Conservation (phyloP, 2,797 vertebrate genomes). For the Gallinago stenura region DNA sequence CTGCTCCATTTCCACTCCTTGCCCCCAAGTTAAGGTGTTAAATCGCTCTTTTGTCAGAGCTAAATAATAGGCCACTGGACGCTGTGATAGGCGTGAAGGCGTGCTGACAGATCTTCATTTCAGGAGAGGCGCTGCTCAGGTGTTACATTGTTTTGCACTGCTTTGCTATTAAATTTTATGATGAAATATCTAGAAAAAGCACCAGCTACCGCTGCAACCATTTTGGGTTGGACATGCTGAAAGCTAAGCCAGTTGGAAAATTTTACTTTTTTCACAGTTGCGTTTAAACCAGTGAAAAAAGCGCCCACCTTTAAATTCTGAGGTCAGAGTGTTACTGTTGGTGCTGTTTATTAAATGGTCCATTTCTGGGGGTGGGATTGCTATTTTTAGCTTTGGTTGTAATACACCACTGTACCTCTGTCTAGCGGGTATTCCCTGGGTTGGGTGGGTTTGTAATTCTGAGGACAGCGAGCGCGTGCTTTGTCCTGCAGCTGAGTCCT, state of each 20-base stretch:
- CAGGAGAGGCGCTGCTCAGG: background rate
- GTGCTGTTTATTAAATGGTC: background rate
- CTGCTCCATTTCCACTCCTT: slow-evolving; percentile 16
- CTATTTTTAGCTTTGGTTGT: background rate
- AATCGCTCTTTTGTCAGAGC: slow-evolving; percentile 30
- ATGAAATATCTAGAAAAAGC: background rate
- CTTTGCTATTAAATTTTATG: background rate
- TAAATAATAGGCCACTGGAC: background rate
- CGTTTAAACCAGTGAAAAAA: background rate
- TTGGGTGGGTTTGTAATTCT: background rate
- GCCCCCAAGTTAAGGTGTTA: slow-evolving; percentile 40
- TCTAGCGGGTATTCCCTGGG: background rate
- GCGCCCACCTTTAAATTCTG: background rate
- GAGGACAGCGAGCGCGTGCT: accelerated
- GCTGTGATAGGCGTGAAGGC: background rate
- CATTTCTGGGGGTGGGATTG: background rate
- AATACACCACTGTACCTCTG: background rate
- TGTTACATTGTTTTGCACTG: background rate
- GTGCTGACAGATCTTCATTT: background rate
- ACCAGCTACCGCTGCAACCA: background rate
- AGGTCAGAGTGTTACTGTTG: background rate
- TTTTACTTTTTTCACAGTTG: background rate
- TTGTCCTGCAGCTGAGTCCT: background rate
- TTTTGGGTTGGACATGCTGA: background rate
- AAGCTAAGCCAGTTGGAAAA: background rate